These are phyloP conservation scores for Triops cancriformis DNA, from an alignment of 1,140 invertebrate species.

Conservation along the genomic window DNA sequence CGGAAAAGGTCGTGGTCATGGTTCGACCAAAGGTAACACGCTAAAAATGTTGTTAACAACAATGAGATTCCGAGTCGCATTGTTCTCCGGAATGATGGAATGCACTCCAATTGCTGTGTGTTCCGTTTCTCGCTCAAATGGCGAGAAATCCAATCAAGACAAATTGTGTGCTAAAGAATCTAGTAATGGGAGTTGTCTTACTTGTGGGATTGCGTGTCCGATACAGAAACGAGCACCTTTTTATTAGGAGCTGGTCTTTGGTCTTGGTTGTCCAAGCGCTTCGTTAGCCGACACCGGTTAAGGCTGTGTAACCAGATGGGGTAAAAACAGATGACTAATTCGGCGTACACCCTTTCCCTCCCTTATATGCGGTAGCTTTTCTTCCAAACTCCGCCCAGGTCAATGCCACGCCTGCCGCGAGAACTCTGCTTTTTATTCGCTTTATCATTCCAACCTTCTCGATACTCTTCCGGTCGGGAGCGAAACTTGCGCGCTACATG, in stretches of 20 bases:
- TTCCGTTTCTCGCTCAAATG: neutral
- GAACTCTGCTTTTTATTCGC: neutral
- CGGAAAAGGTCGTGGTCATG: neutral
- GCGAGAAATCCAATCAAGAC: too few species aligned
- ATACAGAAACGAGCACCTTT: neutral
- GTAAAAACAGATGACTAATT: slow-evolving; percentile 1
- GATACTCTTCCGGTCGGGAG: neutral
- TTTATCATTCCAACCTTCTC: neutral
- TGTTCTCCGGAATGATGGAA: neutral
- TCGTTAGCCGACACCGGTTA: neutral
- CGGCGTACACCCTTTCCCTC: neutral
- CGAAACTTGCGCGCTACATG: neutral
- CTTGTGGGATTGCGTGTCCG: neutral
- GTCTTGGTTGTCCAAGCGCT: neutral
- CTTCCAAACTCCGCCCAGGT: neutral
- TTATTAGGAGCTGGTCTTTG: neutral
- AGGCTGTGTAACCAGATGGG: neutral
- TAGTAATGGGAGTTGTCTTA: too few species aligned
- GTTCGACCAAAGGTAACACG: neutral
- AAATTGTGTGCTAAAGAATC: too few species aligned
- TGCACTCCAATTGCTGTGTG: neutral
- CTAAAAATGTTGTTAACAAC: neutral
- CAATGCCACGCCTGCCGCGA: neutral
- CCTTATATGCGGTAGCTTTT: slow-evolving; percentile 2
- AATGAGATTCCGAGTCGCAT: neutral